Evolutionary conservation across 2,113 vertebrate genomes (phyloP), one percentile per base, ranked within the genome.

Genomic region (Macaca nemestrina): DNA sequence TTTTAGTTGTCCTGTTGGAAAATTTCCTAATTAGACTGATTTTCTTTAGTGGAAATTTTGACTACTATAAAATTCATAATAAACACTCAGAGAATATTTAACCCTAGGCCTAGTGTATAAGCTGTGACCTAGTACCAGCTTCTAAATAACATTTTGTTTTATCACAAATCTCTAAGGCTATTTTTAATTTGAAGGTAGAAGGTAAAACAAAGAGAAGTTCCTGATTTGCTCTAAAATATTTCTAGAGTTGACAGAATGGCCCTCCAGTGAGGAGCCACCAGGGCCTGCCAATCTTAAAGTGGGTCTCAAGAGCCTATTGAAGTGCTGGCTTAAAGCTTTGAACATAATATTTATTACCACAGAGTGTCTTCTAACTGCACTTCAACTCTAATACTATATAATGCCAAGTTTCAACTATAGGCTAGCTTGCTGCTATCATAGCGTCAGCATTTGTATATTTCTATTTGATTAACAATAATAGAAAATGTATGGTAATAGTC

Each of bases 261-360:
- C 76, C 76, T 95, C 87, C 35, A 87, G 76, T 55, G 73, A 85
- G 93, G 72, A 94, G 83, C 50, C 93, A 94, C 68, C 64, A 68
- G 67, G 22, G 23, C 30, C 72, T 90, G 87, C 80, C 87, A 90
- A 48, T 96, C 93, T 92, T 87, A 48, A 6, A 73, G 55, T 64
- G 10, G 25, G 45, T 79, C 93, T 95, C 92, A 64, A 90, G 93
- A 96, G 96, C 79, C 87, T 85, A 90, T 10, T 88, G 83, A 85
- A 96, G 92, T 78, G 43, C 57, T 79, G 52, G 52, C 89, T 95
- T 92, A 84, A 85, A 90, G 88, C 57, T 92, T 3, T 73, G 92
- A 96, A 73, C 80, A 88, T 95, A 90, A 85, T 96, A 95, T 98
- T 97, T 97, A 96, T 93, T 48, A 40, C 59, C 30, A 84, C 6